Conservation (phyloP, 2,888 invertebrate genomes). For the Baccha elongata region DNA sequence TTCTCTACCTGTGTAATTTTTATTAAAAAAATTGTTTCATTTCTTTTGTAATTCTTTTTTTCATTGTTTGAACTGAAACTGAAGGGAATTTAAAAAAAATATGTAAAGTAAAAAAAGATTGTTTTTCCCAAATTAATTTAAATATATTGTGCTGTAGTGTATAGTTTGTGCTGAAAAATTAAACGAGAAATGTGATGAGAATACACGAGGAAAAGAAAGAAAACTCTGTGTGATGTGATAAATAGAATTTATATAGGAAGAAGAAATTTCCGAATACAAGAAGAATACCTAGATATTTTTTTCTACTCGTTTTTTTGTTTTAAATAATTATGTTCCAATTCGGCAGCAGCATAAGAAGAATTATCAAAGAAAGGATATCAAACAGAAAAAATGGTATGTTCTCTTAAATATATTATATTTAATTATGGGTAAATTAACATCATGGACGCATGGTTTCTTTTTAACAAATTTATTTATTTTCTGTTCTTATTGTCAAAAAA, state of each 20-base stretch:
- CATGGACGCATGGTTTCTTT: slow-evolving; percentile 26
- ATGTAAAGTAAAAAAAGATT: slow-evolving; percentile 14
- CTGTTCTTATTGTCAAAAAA: background rate
- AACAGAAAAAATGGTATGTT: slow-evolving; percentile 66
- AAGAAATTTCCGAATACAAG: slow-evolving; percentile 29
- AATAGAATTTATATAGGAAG: slow-evolving; percentile 55
- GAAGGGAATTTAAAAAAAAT: slow-evolving; percentile 50
- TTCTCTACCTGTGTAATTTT: slow-evolving; percentile 56
- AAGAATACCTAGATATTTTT: slow-evolving; percentile 36
- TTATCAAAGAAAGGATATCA: slow-evolving; percentile 43
- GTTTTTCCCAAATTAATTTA: background rate
- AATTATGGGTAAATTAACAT: background rate
- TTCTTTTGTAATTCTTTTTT: slow-evolving; percentile 31
- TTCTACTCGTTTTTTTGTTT: slow-evolving; percentile 23
- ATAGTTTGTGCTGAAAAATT: slow-evolving; percentile 27
- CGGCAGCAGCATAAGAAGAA: too few species aligned
- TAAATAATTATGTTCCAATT: slow-evolving; percentile 48
- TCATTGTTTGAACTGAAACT: slow-evolving; percentile 23
- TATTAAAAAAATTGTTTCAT: slow-evolving; percentile 62
- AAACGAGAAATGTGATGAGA: slow-evolving; percentile 56
- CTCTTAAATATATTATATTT: slow-evolving; percentile 14
- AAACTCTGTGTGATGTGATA: slow-evolving; percentile 58
- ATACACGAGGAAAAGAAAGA: slow-evolving; percentile 47
- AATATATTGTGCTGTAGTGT: slow-evolving; percentile 24
- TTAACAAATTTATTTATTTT: slow-evolving; percentile 21